Percentiles rank a stretch among this genome's conserved stretches.
Conservation (phyloP, 2,113 vertebrate species). For the Poecilia latipinna region DNA sequence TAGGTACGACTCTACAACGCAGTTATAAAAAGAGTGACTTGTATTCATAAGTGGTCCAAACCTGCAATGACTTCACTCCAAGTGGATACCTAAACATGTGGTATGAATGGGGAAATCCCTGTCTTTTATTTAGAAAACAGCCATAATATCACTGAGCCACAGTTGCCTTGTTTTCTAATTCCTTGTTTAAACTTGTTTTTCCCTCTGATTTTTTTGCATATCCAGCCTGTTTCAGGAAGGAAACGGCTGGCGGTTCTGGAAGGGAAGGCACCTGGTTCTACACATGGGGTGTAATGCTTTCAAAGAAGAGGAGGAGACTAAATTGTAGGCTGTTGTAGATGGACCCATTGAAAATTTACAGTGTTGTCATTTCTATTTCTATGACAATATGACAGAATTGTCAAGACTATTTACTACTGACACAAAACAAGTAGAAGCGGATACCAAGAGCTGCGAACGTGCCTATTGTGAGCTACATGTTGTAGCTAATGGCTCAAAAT, state of each 20-base stretch:
- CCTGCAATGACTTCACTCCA: background rate
- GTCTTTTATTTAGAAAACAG: background rate
- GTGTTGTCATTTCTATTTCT: no score
- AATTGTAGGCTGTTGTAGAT: background rate
- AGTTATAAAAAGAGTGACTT: no score
- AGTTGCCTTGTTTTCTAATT: background rate
- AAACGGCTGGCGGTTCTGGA: background rate
- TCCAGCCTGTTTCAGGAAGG: background rate
- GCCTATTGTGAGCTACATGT: no score
- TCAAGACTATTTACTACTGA: no score
- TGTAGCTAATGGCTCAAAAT: no score
- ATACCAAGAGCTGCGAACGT: no score
- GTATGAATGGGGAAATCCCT: background rate
- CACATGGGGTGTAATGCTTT: background rate
- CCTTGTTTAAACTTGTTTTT: background rate
- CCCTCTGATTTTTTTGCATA: slow-evolving; percentile 11
- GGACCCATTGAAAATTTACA: background rate
- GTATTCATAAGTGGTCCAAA: background rate
- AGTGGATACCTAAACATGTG: background rate
- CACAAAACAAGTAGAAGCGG: no score
- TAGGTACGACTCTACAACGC: background rate
- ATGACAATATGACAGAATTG: background rate
- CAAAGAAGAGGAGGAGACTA: background rate
- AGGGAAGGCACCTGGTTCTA: background rate
- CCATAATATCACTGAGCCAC: background rate